A percentile compares a stretch with the other conserved stretches of the same genome.
phyloP scores from a whole-genome alignment of 2,888 invertebrate genomes.

The Dendrolimus houi region DNA sequence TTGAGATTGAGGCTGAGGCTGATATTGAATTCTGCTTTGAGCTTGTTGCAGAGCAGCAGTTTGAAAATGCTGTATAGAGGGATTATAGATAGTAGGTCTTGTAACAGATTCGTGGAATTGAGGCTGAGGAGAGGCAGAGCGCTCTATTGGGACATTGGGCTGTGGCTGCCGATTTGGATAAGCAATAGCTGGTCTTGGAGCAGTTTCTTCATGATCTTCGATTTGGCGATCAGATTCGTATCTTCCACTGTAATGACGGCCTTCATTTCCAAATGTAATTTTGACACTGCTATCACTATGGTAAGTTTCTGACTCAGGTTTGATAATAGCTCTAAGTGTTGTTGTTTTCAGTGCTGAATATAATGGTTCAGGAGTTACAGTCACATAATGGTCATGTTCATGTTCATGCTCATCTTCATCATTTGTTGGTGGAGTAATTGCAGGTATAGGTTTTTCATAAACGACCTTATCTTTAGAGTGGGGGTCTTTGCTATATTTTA shows the following conservation, averaged over 20 bases:
- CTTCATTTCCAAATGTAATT: slow-evolving; percentile 86
- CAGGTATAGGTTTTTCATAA: slow-evolving; percentile 88
- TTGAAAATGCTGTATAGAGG: slow-evolving; percentile 37
- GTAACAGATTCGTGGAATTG: slow-evolving; percentile 34
- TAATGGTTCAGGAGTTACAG: slow-evolving; percentile 68
- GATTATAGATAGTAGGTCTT: slow-evolving; percentile 32
- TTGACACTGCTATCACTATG: slow-evolving; percentile 88
- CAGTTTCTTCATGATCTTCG: slow-evolving; percentile 78
- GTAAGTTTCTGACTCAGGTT: slow-evolving; percentile 90
- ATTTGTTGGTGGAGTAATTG: slow-evolving; percentile 82
- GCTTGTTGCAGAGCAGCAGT: slow-evolving; percentile 43
- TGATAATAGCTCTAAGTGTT: slow-evolving; percentile 88
- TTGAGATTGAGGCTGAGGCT: slow-evolving; percentile 32
- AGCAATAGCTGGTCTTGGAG: slow-evolving; percentile 79
- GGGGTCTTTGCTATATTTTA: slow-evolving; percentile 92
- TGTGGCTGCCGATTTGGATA: slow-evolving; percentile 49
- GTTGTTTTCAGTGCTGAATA: slow-evolving; percentile 81
- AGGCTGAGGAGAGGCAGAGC: slow-evolving; percentile 42
- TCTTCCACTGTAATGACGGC: slow-evolving; percentile 58
- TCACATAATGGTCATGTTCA: slow-evolving; percentile 74
- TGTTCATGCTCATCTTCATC: slow-evolving; percentile 74
- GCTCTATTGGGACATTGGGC: slow-evolving; percentile 36
- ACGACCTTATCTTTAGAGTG: slow-evolving; percentile 83
- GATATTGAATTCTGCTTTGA: slow-evolving; percentile 65
- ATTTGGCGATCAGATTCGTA: slow-evolving; percentile 40